Base-by-base conservation (phyloP, 2,888 invertebrate species). In the Tromatobia lineatoria region DNA sequence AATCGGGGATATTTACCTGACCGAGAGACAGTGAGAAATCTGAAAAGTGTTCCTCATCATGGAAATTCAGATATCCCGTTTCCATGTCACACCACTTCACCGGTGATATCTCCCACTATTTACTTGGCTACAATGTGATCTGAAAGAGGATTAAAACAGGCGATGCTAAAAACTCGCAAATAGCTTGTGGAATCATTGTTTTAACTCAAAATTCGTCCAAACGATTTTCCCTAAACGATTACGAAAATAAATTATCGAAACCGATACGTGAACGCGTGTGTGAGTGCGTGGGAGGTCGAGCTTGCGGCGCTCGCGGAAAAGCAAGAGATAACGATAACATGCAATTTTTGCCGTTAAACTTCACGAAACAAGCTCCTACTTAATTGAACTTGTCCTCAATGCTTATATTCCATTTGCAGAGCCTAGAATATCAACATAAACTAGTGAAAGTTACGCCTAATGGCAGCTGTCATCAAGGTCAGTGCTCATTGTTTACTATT, bases 31-130 rank as follows among this genome's bases (percentile, higher is more conserved):
- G 86, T 85, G 92, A 88, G 88, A 91, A 91, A 88, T 92, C 92
- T 66, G 94, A 92, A 91, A 95, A 95, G 86, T 94, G 94, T 92
- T 94, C 94, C 90, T 93, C 94, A 91, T 94, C 94, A 85, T 94
- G 93, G 88, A 94, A 94, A 91, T 94, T 94, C 84, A 94, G 89
- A 88, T 94, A 94, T 88, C 94, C 94, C 84, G 95, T 93, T 92
- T 95, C 95, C 95, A 95, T 95, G 90, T 87, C 90, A 89, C 87
- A 29, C 61, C 54, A 29, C 66, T 80, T 80, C 67, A 45, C 52
- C 13, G 25, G 38, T 52, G 18, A 67, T 54, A 45, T 34, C 83
- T 45, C 13, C 73, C 67, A 61, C 50, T 83, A 50, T 76, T 83
- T 34, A 70, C n/a, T 67, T 64, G 13, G 25, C 29, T 59, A 67